Percentiles rank a stretch among this genome's conserved stretches.
Conservation (phyloP, 2,888 invertebrate genomes). For the Amiota communis region DNA sequence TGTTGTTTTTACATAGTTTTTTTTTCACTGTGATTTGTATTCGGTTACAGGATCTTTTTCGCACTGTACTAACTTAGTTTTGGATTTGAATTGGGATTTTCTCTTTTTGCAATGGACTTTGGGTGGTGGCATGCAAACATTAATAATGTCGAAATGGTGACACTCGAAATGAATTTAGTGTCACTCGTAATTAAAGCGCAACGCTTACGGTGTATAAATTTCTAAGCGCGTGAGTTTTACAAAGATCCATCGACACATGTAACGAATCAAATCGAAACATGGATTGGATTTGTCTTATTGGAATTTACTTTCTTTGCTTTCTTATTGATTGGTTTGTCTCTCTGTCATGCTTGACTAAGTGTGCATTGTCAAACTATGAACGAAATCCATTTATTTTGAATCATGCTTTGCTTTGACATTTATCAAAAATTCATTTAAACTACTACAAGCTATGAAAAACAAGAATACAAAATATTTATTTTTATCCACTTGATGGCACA, state of each 20-base stretch:
- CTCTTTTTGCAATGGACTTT: slow-evolving; percentile 10
- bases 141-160: slow-evolving; percentile 71
- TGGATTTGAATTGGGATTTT: not conserved
- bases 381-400: slow-evolving; percentile 30
- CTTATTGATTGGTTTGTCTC: slow-evolving; percentile 47
- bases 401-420: slow-evolving; percentile 46
- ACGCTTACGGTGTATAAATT: slow-evolving; percentile 60
- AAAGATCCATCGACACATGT: slow-evolving; percentile 39
- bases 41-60: slow-evolving; percentile 10
- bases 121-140: slow-evolving; percentile 69
- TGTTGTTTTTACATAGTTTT: not conserved
- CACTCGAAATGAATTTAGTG: slow-evolving; percentile 69
- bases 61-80: slow-evolving; percentile 35
- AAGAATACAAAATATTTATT: slow-evolving; percentile 46
- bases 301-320: slow-evolving; percentile 14
- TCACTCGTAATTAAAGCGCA: slow-evolving; percentile 69
- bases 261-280: slow-evolving; percentile 39
- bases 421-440: slow-evolving; percentile 51
- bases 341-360: slow-evolving; percentile 15
- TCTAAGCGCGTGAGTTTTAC: slow-evolving; percentile 45
- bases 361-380: not conserved
- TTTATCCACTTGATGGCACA: slow-evolving; percentile 66
- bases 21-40: slow-evolving; percentile 60
- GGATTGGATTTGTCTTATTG: not conserved
- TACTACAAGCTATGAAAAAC: slow-evolving; percentile 2